These are phyloP conservation scores for Idaea straminata DNA, from an alignment of 2,888 invertebrate species.

Conservation along the genomic window DNA sequence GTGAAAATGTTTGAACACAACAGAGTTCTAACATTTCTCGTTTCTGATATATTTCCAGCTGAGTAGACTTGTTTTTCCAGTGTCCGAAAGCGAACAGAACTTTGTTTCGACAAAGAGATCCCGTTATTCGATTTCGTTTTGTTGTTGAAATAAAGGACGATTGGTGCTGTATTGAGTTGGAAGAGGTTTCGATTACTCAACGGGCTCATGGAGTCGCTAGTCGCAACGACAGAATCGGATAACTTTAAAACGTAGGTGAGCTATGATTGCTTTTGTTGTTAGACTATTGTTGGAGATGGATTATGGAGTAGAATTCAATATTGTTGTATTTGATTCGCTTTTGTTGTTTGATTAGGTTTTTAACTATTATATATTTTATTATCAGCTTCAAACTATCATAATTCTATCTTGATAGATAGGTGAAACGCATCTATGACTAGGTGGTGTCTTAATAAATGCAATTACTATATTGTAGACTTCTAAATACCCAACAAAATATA, in stretches of 20 bases:
- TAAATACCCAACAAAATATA: not conserved
- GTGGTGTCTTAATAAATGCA: not conserved
- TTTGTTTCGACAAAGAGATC: slow-evolving; percentile 42
- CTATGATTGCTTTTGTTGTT: slow-evolving; percentile 18
- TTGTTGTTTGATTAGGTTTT: not conserved
- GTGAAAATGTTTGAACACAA: not conserved
- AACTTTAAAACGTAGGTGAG: slow-evolving; percentile 22
- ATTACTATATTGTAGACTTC: not conserved
- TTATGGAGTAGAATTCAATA: not conserved
- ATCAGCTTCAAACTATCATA: too few species aligned
- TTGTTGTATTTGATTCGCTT: not conserved
- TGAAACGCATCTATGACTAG: too few species aligned
- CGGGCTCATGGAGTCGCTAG: slow-evolving; percentile 7
- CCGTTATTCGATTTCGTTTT: slow-evolving; percentile 38
- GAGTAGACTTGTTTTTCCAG: slow-evolving; percentile 38
- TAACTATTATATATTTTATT: not conserved
- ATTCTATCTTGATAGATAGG: too few species aligned
- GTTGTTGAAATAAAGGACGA: slow-evolving; percentile 25
- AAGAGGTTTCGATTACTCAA: slow-evolving; percentile 21
- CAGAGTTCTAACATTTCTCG: slow-evolving; percentile 9
- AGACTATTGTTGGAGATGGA: not conserved
- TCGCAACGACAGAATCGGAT: slow-evolving; percentile 4
- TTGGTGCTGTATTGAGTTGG: slow-evolving; percentile 21
- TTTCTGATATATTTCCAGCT: slow-evolving; percentile 40
- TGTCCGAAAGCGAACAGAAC: slow-evolving; percentile 32